Evolutionary conservation across 2,797 vertebrate genomes (phyloP).

Genomic region (Aphelocoma californica): DNA sequence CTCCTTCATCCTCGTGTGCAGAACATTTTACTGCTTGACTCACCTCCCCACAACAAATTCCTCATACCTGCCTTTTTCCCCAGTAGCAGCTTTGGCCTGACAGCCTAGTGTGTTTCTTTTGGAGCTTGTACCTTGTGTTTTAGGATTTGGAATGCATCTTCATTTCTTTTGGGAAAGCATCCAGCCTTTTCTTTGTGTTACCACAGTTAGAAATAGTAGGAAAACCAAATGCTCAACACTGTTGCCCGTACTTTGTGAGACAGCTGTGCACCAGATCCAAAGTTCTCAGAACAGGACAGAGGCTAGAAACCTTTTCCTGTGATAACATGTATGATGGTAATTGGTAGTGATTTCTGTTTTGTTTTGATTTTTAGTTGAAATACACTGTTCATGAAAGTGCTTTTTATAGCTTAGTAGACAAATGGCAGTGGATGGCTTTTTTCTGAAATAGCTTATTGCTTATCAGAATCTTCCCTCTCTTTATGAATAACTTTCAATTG

Average conservation of each 20-base stretch:
- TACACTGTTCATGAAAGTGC: background rate
- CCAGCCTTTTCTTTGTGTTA: background rate
- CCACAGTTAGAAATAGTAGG: background rate
- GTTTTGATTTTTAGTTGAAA: background rate
- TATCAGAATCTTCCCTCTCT: background rate
- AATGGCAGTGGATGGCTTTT: background rate
- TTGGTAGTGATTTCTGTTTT: background rate
- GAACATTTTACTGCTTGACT: background rate
- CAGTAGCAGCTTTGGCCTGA: background rate
- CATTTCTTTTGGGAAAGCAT: background rate
- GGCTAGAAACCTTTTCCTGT: background rate
- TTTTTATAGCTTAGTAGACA: background rate
- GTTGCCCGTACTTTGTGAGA: background rate
- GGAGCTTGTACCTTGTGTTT: background rate
- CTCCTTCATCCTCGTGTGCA: background rate
- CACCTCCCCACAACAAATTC: background rate
- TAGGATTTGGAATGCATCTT: background rate
- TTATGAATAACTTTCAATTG: background rate
- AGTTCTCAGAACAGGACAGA: background rate
- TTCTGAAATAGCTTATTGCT: background rate
- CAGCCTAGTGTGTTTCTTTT: background rate
- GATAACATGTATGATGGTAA: background rate
- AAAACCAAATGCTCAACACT: rapidly evolving
- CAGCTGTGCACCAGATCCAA: background rate
- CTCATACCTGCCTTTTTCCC: background rate